phyloP scores from a whole-genome alignment of 1,140 invertebrate genomes.

The Halesus radiatus region DNA sequence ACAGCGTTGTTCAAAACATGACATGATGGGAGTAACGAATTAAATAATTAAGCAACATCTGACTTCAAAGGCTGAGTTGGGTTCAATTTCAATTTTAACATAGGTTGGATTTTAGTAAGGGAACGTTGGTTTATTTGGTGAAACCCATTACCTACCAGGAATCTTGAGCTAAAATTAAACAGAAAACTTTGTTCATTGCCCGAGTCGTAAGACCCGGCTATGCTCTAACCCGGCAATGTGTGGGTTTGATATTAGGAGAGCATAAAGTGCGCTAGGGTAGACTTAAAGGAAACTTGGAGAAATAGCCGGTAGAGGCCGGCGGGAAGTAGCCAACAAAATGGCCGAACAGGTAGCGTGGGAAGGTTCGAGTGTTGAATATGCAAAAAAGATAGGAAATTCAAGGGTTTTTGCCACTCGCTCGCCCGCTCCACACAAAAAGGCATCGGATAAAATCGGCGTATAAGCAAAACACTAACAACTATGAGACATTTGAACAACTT shows the following conservation, averaged over 20 bases:
- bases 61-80: no score
- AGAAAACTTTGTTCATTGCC: slow-evolving; percentile 28
- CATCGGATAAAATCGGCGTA: slow-evolving; percentile 13
- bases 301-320: not conserved
- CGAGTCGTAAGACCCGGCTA: slow-evolving; percentile 22
- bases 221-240: not conserved
- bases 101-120: no score
- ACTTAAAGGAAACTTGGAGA: slow-evolving; percentile 8
- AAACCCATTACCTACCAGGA: no score
- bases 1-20: no score
- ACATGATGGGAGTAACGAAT: no score
- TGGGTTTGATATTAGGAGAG: slow-evolving; percentile 35
- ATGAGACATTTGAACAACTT: not conserved
- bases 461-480: slow-evolving; percentile 33
- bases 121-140: no score
- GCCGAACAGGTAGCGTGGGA: slow-evolving; percentile 12
- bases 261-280: not conserved
- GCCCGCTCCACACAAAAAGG: not conserved
- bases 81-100: no score
- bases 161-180: slow-evolving; percentile 11
- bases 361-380: slow-evolving; percentile 28
- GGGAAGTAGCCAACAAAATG: not conserved
- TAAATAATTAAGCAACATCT: no score
- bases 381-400: slow-evolving; percentile 26
- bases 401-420: not conserved